These are phyloP conservation scores for Dendrocopos noguchii DNA, from an alignment of 2,113 vertebrate species.

Conservation along the genomic window DNA sequence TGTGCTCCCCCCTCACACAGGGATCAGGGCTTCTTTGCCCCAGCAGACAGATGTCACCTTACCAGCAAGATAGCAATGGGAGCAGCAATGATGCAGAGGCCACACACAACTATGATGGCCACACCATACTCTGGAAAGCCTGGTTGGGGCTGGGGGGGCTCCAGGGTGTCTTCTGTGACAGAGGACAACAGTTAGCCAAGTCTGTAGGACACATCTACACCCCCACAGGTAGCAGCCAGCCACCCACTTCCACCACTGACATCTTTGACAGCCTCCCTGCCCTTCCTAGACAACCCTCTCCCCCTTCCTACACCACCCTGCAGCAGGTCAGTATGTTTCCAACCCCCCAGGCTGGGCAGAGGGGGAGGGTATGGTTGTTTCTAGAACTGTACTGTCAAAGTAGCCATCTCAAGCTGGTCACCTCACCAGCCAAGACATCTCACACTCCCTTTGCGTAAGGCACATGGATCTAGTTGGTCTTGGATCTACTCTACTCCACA, in stretches of 20 bases:
- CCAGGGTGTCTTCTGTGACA: slow-evolving; percentile 39
- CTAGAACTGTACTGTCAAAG: too few species aligned
- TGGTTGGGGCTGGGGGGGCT: fast-evolving
- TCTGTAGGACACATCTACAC: neutral
- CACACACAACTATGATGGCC: slow-evolving; percentile 8
- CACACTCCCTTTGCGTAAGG: too few species aligned
- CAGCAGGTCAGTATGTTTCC: neutral
- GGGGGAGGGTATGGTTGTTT: fast-evolving
- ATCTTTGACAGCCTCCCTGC: neutral
- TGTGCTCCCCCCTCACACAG: fast-evolving
- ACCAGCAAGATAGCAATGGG: neutral
- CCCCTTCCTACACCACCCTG: neutral
- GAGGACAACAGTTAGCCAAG: neutral
- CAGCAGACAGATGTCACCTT: neutral
- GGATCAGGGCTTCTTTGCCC: neutral
- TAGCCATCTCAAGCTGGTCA: neutral
- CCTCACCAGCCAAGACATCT: neutral
- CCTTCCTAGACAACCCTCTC: neutral
- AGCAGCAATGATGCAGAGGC: neutral
- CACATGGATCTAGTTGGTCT: neutral
- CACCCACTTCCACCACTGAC: neutral
- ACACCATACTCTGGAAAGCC: slow-evolving; percentile 14
- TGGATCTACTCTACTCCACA: fast-evolving
- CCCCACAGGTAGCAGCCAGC: neutral
- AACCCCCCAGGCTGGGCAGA: fast-evolving